Base-by-base conservation (phyloP, 2,888 invertebrate genomes). In the Nymphalis urticae region DNA sequence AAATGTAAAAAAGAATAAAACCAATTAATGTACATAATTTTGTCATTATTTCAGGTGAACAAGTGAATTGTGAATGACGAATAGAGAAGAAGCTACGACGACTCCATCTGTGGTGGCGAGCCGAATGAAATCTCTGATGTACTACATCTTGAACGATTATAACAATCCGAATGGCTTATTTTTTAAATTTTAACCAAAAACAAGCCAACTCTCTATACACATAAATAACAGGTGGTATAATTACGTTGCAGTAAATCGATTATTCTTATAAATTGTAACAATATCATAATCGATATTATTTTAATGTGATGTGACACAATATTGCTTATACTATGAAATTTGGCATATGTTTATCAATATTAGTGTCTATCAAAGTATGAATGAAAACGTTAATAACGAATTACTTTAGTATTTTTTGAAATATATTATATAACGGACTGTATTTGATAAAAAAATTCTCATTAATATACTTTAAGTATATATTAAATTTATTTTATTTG, bases 21-120 rank as follows among this genome's bases (percentile, higher is more conserved):
- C 27, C 6, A 32, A 42, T 42, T 42, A 10, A 10, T 32, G 13
- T 3, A 42, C 42, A 42, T 42, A 13, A 13, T 42, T 13, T 6
- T 54, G 24, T 27, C 2, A 42, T 48, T 59, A 62, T 62, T 75
- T 4, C 79, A 92, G 92, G 90, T 56, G 91, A 92, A 75, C 90
- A 90, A 71, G 73, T 87, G 48, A 87, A 42, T 13, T 13, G 77
- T 71, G 90, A 91, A 89, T 92, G 91, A 92, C 88, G 81, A 76
- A 82, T 76, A 77, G 81, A 76, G 56, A 72, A 71, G 62, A 75
- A 76, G 72, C 75, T 79, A 64, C 81, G 85, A 67, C 84, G 85
- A 42, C 83, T 85, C 63, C 87, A 89, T 84, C 84, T 85, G 81
- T 89, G 89, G 90, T 89, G 84, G 80, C 78, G 74, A 70, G 62